Evolutionary conservation across 2,113 vertebrate genomes (phyloP).

Genomic region (Eretmochelys imbricata): DNA sequence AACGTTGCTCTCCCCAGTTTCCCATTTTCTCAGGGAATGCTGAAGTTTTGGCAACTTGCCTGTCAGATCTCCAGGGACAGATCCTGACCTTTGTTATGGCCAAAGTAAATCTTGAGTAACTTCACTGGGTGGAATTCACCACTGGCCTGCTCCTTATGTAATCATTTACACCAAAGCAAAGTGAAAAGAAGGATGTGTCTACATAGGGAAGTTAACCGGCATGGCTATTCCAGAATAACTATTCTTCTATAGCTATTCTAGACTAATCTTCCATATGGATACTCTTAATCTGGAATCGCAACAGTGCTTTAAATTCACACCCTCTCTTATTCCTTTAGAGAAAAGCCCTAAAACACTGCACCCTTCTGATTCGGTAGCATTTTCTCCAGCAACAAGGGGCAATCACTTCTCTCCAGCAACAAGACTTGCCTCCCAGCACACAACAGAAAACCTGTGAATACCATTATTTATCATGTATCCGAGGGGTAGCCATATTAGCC

Average conservation of each 20-base stretch:
- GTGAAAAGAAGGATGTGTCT: neutral
- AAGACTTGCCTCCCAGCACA: neutral
- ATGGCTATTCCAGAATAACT: neutral
- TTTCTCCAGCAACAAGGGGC: neutral
- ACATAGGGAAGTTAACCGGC: neutral
- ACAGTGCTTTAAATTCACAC: neutral
- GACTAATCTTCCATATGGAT: slow-evolving; percentile 11
- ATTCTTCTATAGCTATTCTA: neutral
- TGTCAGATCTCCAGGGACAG: neutral
- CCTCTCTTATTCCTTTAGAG: neutral
- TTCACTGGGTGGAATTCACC: neutral
- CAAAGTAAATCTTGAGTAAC: neutral
- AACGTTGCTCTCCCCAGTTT: neutral
- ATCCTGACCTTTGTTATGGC: neutral
- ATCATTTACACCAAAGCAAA: neutral
- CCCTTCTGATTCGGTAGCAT: neutral
- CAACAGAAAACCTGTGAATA: neutral
- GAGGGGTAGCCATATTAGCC: no score
- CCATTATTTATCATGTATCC: neutral
- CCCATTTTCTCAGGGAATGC: neutral
- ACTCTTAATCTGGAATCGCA: slow-evolving; percentile 4
- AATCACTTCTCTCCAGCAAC: neutral
- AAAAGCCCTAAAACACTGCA: neutral
- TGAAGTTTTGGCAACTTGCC: neutral
- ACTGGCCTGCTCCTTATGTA: neutral